A percentile compares a stretch with the other conserved stretches of the same genome.
Evolutionary conservation across 1,140 invertebrate genomes (phyloP).

Genomic region (Trypoxylus dichotomus): DNA sequence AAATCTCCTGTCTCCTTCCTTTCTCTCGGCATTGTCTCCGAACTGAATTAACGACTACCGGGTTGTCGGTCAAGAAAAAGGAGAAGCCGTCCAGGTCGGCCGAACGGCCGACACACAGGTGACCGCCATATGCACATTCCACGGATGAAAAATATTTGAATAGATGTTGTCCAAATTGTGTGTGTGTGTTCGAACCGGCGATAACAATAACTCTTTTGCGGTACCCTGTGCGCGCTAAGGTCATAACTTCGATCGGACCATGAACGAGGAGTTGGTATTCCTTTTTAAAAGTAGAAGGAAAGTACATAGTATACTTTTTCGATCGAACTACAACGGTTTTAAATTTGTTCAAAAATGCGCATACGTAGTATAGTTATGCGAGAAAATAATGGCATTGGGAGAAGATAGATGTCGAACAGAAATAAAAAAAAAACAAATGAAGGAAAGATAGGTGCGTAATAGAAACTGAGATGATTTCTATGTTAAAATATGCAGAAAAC

Average conservation of each 20-base stretch:
- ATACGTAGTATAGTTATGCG: too few relatives aligned
- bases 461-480: too few relatives aligned
- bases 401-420: too few relatives aligned
- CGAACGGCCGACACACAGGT: slow-evolving; percentile 8
- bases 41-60: slow-evolving; percentile 11
- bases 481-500: too few relatives aligned
- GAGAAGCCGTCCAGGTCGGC: neutral
- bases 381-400: too few relatives aligned
- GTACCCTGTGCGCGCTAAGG: neutral
- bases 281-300: neutral
- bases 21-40: slow-evolving; percentile 16
- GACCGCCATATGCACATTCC: slow-evolving; percentile 17
- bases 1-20: neutral
- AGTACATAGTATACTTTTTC: neutral
- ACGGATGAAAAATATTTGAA: slow-evolving; percentile 15
- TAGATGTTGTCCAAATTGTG: slow-evolving; percentile 12
- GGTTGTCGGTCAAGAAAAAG: neutral
- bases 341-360: slow-evolving; percentile 7
- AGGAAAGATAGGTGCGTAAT: too few relatives aligned
- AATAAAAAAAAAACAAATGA: too few relatives aligned
- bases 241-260: neutral
- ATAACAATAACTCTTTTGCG: slow-evolving; percentile 5
- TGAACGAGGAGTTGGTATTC: neutral
- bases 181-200: neutral
- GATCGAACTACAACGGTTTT: neutral